Evolutionary conservation across 2,797 vertebrate genomes (phyloP), one percentile per base, ranked within the genome.

Genomic region (Liasis olivaceus): DNA sequence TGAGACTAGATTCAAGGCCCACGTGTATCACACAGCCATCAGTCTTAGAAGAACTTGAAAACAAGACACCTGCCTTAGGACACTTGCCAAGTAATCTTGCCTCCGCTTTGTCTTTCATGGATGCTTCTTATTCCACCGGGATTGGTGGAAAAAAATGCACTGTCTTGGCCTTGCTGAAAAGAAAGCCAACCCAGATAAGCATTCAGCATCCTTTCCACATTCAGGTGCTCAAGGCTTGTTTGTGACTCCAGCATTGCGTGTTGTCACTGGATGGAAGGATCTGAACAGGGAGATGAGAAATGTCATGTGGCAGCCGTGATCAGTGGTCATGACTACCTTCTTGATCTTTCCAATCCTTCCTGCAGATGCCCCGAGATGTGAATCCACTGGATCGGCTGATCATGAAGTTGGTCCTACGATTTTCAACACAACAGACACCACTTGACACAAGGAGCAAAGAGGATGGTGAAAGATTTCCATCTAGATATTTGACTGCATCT

Each of bases 1-100:
- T 95, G 97, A 90, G 94, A 96, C 96, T 95, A 96, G 96, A 98
- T 97, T 97, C 97, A 97, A 97, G 96, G 96, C 96, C 97, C 96
- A 97, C 91, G 93, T 96, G 93, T 92, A 93, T 97, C 96, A 72
- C 92, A 94, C 92, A 96, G 95, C 93, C 96, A 94, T 96, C 95
- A 92, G 94, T 96, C 87, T 95, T 92, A 77, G 62, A 92, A 95
- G 96, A 66, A 94, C 96, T 20, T 97, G 95, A 93, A 95, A 28
- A 90, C 90, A 91, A 93, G 98, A 95, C 96, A 96, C 95, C 96
- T 97, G 97, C 91, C 94, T 96, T 93, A 89, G 93, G 95, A 96
- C 81, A 59, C 90, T 93, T 96, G 97, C 93, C 96, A 97, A 97
- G 96, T 94, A 88, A 96, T 96, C 93, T 94, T 87, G 90, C 58